These are phyloP conservation scores for Scaptomyza hsui DNA, from an alignment of 1,140 invertebrate genomes.

Conservation along the genomic window DNA sequence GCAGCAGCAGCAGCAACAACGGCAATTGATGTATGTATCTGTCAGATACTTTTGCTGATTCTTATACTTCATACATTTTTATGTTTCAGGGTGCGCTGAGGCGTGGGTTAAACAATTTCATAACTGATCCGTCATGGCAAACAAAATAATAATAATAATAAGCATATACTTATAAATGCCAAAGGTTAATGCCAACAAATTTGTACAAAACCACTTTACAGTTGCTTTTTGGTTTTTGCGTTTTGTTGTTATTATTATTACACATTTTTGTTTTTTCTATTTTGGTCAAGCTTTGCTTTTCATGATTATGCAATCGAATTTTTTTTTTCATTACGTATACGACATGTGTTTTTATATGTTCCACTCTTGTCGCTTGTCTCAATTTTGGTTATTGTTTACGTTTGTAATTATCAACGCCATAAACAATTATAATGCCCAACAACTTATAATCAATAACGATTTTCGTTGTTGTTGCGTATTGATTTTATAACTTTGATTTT, in stretches of 20 bases:
- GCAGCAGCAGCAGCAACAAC: constrained; percentile 33
- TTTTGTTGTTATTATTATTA: constrained; percentile 43
- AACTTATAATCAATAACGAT: constrained; percentile 56
- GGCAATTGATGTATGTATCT: constrained; percentile 56
- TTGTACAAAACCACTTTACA: constrained; percentile 40
- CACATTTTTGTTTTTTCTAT: constrained; percentile 25
- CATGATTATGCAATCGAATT: constrained; percentile 40
- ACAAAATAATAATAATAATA: constrained; percentile 15
- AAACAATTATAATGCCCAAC: constrained; percentile 60
- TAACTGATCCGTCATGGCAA: constrained; percentile 58
- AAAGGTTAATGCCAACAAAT: constrained; percentile 70
- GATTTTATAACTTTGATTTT: constrained; percentile 58
- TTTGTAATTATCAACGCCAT: constrained; percentile 61
- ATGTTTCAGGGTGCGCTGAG: constrained; percentile 47
- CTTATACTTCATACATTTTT: constrained; percentile 62
- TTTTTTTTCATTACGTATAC: constrained; percentile 27
- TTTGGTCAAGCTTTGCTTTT: constrained; percentile 30
- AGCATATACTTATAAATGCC: constrained; percentile 50
- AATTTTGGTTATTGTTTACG: constrained; percentile 32
- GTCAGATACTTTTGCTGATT: constrained; percentile 67
- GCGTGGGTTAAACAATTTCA: constrained; percentile 65
- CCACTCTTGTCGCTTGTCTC: constrained; percentile 23
- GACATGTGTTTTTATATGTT: constrained; percentile 25
- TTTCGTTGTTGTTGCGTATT: constrained; percentile 40
- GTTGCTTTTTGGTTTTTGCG: constrained; percentile 14